Evolutionary conservation across 2,888 invertebrate species (phyloP).

Genomic region (Hecatera dysodea): DNA sequence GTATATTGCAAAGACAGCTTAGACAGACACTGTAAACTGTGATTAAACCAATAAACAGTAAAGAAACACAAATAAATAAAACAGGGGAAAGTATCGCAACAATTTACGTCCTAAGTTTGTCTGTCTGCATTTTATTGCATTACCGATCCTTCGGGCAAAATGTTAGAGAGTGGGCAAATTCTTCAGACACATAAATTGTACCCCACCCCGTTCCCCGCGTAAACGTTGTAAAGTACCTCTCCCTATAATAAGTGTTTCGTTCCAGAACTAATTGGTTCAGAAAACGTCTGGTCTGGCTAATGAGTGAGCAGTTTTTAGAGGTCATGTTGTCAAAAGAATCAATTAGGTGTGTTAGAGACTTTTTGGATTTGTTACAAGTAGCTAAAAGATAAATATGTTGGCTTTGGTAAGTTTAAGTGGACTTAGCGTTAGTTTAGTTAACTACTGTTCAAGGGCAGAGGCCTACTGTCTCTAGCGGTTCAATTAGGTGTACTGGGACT

Average conservation of each 20-base stretch:
- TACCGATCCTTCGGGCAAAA: slow-evolving; percentile 74
- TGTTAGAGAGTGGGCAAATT: slow-evolving; percentile 71
- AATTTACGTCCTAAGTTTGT: slow-evolving; percentile 66
- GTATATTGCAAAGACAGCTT: neutral
- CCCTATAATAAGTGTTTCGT: slow-evolving; percentile 55
- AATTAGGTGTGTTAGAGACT: slow-evolving; percentile 28
- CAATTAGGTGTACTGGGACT: neutral
- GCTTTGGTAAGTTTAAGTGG: slow-evolving; percentile 1
- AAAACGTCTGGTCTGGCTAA: slow-evolving; percentile 49
- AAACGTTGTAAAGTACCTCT: slow-evolving; percentile 38
- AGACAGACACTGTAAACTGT: neutral
- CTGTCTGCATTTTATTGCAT: slow-evolving; percentile 83
- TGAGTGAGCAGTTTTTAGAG: slow-evolving; percentile 39
- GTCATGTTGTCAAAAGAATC: slow-evolving; percentile 36
- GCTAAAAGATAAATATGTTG: slow-evolving; percentile 14
- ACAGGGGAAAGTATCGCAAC: slow-evolving; percentile 8
- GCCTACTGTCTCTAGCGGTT: neutral
- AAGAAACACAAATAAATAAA: neutral
- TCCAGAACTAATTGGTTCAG: slow-evolving; percentile 53
- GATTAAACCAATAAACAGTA: neutral
- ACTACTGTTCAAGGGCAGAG: neutral
- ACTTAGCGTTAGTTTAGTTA: neutral
- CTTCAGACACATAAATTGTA: slow-evolving; percentile 78
- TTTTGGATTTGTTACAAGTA: slow-evolving; percentile 28
- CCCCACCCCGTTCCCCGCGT: slow-evolving; percentile 24